Base-by-base conservation (phyloP, 2,797 vertebrate genomes). In the Eulemur mongoz region DNA sequence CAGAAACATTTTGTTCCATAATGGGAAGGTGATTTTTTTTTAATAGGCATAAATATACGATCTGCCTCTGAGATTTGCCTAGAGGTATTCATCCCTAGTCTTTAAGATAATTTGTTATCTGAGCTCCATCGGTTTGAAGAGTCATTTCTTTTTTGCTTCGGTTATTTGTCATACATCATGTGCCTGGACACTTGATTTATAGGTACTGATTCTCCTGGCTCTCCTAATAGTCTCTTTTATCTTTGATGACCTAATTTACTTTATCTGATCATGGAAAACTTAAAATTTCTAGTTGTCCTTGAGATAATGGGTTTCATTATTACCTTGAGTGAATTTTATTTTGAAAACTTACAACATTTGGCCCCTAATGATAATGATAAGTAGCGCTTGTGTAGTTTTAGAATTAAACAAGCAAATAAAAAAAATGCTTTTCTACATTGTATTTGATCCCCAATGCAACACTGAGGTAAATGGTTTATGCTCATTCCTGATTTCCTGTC, bases 241-340 rank as follows among this genome's bases (percentile, higher is more conserved):
- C 96, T 94, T 90, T 69, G 45, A 57, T 89, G 57, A 30, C 73
- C 81, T 82, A 59, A 48, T 91, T 82, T 88, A 86, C 57, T 90
- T 88, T 85, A 91, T 88, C 89, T 75, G 54, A 80, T 93, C 45
- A 35, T 80, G 30, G 63, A 65, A 94, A 96, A 96, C 84, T 63
- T 79, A 59, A 7, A 57, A 52, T 93, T 87, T 85, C 84, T 82
- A 88, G 81, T 75, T 61, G 54, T 73, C 61, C 67, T 91, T 80
- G 45, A 80, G 69, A 48, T 94, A 78, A 52, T 93, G 38, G 82
- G 30, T 63, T 93, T 94, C 45, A 11, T 86, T 82, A 91, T 94
- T 91, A 40, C n/a, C 50, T 69, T 59, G 50, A 80, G 43, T 79
- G 40, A 91, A 70, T 86, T 85, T 95, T 89, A 80, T 82, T 94